A percentile compares a stretch with the other conserved stretches of the same genome.
Evolutionary conservation across 1,140 invertebrate genomes (phyloP).

Genomic region (Drosophila willistoni): DNA sequence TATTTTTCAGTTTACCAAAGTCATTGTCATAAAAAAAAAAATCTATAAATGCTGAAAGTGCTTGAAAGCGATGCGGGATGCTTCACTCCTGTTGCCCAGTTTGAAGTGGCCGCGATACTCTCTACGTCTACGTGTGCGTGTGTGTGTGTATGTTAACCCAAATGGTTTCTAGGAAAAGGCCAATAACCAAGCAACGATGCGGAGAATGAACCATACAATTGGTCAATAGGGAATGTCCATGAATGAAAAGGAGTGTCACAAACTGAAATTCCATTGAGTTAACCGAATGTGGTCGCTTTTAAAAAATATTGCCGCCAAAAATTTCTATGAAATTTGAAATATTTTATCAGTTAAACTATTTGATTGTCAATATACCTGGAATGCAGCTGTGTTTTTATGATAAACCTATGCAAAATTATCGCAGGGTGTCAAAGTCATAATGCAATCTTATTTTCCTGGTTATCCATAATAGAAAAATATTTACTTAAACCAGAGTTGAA

Average conservation of each 20-base stretch:
- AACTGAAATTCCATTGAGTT: conserved; percentile 48
- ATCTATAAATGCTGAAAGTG: conserved; percentile 42
- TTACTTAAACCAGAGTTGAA: neutral
- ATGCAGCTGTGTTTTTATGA: neutral
- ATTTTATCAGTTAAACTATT: conserved; percentile 18
- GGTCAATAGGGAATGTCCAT: conserved; percentile 37
- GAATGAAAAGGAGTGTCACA: conserved; percentile 49
- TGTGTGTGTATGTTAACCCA: conserved; percentile 29
- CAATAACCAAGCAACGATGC: conserved; percentile 4
- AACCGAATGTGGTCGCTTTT: conserved; percentile 26
- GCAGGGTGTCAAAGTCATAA: neutral
- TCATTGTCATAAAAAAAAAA: conserved; percentile 30
- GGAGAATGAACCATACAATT: conserved; percentile 44
- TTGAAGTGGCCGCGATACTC: conserved; percentile 54
- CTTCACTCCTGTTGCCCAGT: conserved; percentile 25
- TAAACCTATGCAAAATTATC: neutral
- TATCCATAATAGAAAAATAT: neutral
- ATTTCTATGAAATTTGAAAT: conserved; percentile 13
- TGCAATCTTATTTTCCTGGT: neutral
- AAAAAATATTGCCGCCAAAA: conserved; percentile 26
- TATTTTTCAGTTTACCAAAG: conserved; percentile 43
- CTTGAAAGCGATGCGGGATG: conserved; percentile 48
- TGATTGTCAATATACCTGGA: neutral
- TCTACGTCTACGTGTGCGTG: neutral
- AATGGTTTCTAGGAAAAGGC: conserved; percentile 50